A percentile compares a stretch with the other conserved stretches of the same genome.
Evolutionary conservation across 2,888 invertebrate genomes (phyloP).

Genomic region (Nymphalis polychloros): DNA sequence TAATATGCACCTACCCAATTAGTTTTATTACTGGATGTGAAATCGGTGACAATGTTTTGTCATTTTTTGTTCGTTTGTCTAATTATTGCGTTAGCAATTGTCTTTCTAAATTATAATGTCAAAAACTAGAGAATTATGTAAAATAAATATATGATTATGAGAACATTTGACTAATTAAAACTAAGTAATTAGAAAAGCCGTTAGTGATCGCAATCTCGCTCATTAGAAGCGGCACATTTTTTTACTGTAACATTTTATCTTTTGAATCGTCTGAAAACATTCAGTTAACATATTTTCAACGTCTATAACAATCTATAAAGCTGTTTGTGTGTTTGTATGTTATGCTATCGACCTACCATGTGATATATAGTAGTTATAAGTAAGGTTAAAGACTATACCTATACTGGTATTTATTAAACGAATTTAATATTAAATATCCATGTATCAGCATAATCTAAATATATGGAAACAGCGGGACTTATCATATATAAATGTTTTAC

Average conservation of each 20-base stretch:
- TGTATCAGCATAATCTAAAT: too few species aligned
- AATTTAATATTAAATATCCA: too few species aligned
- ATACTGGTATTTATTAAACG: too few species aligned
- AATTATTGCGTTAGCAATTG: not conserved
- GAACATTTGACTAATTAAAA: constrained; percentile 6
- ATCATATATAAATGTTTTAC: too few species aligned
- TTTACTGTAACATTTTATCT: not conserved
- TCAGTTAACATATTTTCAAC: not conserved
- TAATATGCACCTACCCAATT: not conserved
- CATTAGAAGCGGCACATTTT: not conserved
- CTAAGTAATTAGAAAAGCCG: not conserved
- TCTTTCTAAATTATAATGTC: not conserved
- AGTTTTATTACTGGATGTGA: not conserved
- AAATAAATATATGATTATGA: constrained; percentile 6
- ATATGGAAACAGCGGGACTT: too few species aligned
- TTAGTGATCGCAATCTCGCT: not conserved
- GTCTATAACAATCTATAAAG: not conserved
- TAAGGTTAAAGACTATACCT: too few species aligned
- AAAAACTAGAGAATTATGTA: constrained; percentile 5
- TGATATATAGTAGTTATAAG: too few species aligned
- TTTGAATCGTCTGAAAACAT: not conserved
- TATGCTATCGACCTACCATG: too few species aligned
- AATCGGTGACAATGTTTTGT: not conserved
- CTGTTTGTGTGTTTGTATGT: too few species aligned
- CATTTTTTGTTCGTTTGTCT: not conserved